phyloP scores from a whole-genome alignment of 2,888 invertebrate species.

The Adela reaumurella region DNA sequence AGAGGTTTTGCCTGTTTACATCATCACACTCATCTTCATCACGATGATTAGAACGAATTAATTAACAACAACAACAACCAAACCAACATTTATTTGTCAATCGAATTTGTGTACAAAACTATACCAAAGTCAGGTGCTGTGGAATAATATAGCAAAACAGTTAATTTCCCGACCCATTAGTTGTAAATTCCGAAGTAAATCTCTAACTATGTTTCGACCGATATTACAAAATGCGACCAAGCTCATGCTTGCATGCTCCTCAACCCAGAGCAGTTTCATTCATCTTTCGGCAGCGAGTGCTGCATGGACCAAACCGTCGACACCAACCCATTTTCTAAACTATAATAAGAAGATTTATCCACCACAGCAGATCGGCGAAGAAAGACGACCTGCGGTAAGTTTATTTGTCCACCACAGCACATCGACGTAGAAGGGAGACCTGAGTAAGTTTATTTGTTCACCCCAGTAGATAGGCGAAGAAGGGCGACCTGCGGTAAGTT shows the following conservation, averaged over 20 bases:
- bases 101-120: too few species aligned
- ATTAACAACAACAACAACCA: too few species aligned
- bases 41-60: too few species aligned
- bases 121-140: too few species aligned
- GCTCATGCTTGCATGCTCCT: background rate
- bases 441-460: slow-evolving; percentile 77
- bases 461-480: slow-evolving; percentile 72
- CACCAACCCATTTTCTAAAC: slow-evolving; percentile 56
- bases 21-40: too few species aligned
- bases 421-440: too few species aligned
- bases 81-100: too few species aligned
- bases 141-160: too few species aligned
- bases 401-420: too few species aligned
- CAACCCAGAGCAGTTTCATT: background rate
- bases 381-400: slow-evolving; percentile 80
- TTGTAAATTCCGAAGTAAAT: too few species aligned
- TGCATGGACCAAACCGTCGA: slow-evolving; percentile 32
- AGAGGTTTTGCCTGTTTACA: too few species aligned
- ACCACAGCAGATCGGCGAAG: slow-evolving; percentile 70
- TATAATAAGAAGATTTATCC: slow-evolving; percentile 77
- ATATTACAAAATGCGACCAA: background rate
- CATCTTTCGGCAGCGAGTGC: background rate
- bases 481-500: slow-evolving; percentile 78
- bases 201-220: background rate
- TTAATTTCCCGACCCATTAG: too few species aligned